A percentile compares a stretch with the other conserved stretches of the same genome.
Evolutionary conservation across 2,888 invertebrate species (phyloP).

Genomic region (Trissonchulus sp.): DNA sequence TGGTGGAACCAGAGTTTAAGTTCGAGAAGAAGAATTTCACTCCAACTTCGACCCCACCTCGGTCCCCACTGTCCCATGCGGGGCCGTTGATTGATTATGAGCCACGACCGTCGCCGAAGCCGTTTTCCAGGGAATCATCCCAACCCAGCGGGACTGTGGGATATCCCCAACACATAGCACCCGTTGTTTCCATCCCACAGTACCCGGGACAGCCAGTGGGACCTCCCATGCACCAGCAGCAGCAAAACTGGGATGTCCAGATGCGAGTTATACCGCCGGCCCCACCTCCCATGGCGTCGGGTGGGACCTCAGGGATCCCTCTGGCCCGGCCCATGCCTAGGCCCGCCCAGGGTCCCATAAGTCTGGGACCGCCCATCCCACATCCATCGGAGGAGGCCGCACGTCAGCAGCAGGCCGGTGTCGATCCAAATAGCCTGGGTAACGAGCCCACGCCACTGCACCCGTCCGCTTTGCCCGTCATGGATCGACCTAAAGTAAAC

Average conservation of each 20-base stretch:
- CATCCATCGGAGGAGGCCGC: too few species aligned
- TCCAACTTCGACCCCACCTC: slow-evolving; percentile 15
- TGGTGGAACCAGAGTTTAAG: slow-evolving; percentile 46
- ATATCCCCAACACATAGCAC: too few species aligned
- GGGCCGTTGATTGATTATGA: slow-evolving; percentile 7
- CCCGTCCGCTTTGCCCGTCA: slow-evolving; percentile 22
- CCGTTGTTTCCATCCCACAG: neutral
- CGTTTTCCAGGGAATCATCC: neutral
- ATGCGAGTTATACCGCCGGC: neutral
- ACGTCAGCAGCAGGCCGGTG: neutral
- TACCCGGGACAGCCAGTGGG: neutral
- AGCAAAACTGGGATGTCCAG: neutral
- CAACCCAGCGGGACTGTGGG: too few species aligned
- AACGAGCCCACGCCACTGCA: slow-evolving; percentile 28
- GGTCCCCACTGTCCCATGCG: slow-evolving; percentile 13
- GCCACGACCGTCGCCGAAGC: neutral
- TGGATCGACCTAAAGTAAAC: slow-evolving; percentile 15
- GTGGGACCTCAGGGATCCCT: neutral
- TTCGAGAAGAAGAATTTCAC: slow-evolving; percentile 50
- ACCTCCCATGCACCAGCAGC: too few species aligned
- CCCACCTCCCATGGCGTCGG: neutral
- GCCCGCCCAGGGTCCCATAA: neutral
- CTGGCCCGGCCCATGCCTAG: neutral
- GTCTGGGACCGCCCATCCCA: too few species aligned
- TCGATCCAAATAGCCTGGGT: neutral